Evolutionary conservation across 2,797 vertebrate genomes (phyloP), one percentile per base, ranked within the genome.

Genomic region (Podargus strigoides): DNA sequence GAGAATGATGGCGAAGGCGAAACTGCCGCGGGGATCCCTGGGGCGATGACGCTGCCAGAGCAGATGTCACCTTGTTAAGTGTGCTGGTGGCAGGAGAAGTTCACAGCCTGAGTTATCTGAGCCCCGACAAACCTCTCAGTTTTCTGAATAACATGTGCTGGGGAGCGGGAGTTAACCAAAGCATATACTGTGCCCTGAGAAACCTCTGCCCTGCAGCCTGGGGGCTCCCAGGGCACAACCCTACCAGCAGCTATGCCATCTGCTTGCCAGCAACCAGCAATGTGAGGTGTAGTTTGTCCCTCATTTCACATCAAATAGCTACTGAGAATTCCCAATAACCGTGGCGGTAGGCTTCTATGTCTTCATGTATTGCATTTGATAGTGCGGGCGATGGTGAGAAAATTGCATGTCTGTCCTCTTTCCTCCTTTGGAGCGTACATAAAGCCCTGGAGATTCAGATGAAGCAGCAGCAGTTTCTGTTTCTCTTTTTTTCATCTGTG

Each of bases 331-430:
- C 41, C 41, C 53, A 68, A 10, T 37, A 50, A 34, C 46, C 3
- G 3, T 32, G 36, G 24, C 0, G 0, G 12, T 58, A 62, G 36
- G n/a, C 16, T 69, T 56, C 5, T 34, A 14, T 36, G 8, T 42
- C 47, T 19, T 50, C 21, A 12, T 19, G 12, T 26, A 15, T 10
- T 36, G 32, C 60, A 10, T 49, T 55, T 7, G 7, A 4, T 13
- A 67, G 24, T 1, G 1, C 1, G 7, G 50, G n/a, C 1, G 1
- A 20, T n/a, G 42, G 34, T n/a, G 30, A 50, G 18, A 60, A 36
- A 46, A 24, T 6, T 11, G 21, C 28, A 12, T 2, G 2, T 46
- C 22, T 87, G 39, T n/a, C 44, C 17, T 77, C 28, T 41, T 70
- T 87, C 27, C 69, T 74, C 46, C 50, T 66, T 63, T 39, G 55